Conservation (phyloP, 2,113 vertebrate genomes). For the Chlamydotis undulata region DNA sequence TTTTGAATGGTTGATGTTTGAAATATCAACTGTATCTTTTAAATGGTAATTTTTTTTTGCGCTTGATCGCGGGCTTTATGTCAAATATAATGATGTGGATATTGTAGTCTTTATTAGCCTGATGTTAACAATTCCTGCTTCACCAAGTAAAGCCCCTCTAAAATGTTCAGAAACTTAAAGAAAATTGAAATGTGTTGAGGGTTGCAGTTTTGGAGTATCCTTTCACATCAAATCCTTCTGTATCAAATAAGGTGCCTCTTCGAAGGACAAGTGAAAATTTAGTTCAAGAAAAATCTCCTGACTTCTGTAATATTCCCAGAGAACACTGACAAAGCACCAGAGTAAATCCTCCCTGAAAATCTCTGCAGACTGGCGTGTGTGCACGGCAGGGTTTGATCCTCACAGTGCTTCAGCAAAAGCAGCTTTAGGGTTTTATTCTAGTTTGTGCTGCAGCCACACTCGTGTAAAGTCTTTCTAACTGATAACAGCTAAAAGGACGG, state of each 20-base stretch:
- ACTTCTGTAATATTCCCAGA: neutral
- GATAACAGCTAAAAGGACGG: neutral
- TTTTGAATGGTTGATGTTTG: neutral
- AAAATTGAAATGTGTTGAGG: neutral
- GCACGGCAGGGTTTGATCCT: neutral
- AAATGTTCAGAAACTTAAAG: neutral
- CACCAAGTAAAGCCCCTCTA: neutral
- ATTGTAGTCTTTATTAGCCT: neutral
- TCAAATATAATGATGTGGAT: neutral
- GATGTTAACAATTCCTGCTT: neutral
- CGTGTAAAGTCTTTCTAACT: neutral
- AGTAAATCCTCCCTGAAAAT: neutral
- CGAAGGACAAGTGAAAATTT: neutral
- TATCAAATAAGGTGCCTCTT: neutral
- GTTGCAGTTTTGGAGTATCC: neutral
- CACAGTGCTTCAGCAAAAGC: neutral
- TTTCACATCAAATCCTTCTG: neutral
- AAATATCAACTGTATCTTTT: neutral
- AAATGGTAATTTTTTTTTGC: neutral
- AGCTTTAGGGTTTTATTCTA: slow-evolving; percentile 2
- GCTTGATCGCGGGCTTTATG: neutral
- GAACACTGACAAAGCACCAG: neutral
- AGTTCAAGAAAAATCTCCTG: neutral
- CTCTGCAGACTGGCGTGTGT: neutral
- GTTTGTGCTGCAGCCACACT: neutral